A percentile compares a stretch with the other conserved stretches of the same genome.
Conservation (phyloP, 2,113 vertebrate species). For the Apaloderma vittatum region DNA sequence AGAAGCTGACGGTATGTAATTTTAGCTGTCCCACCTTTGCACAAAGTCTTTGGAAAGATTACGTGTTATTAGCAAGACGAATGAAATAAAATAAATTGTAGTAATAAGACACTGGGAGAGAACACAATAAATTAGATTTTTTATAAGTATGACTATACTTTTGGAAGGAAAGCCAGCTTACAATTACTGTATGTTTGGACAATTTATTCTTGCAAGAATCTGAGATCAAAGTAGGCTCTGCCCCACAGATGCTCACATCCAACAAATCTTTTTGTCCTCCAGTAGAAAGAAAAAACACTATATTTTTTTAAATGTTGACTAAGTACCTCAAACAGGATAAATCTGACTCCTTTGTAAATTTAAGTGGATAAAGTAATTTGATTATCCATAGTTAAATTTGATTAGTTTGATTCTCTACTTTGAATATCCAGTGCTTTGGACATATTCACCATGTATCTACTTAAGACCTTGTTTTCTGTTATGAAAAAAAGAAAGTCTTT, state of each 20-base stretch:
- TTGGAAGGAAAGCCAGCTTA: background rate
- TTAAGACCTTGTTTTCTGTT: background rate
- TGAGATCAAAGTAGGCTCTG: background rate
- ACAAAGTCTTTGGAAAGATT: background rate
- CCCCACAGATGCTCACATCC: background rate
- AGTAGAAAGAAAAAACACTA: background rate
- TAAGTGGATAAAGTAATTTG: slow-evolving; percentile 9
- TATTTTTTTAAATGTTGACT: background rate
- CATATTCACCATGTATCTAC: background rate
- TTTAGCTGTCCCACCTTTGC: background rate
- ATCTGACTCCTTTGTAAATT: background rate
- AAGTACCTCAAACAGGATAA: background rate
- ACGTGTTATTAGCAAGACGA: background rate
- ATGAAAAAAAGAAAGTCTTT: background rate
- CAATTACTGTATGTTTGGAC: background rate
- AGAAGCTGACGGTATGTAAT: background rate
- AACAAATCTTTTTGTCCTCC: background rate
- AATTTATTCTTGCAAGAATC: background rate
- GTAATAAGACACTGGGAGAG: background rate
- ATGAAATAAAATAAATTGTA: background rate
- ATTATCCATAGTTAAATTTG: background rate
- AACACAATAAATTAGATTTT: background rate
- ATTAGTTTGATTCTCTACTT: slow-evolving; percentile 6
- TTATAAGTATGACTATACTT: background rate
- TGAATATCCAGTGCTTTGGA: background rate